A percentile compares a stretch with the other conserved stretches of the same genome.
Evolutionary conservation across 2,888 invertebrate species (phyloP).

Genomic region (Melipona beecheii): DNA sequence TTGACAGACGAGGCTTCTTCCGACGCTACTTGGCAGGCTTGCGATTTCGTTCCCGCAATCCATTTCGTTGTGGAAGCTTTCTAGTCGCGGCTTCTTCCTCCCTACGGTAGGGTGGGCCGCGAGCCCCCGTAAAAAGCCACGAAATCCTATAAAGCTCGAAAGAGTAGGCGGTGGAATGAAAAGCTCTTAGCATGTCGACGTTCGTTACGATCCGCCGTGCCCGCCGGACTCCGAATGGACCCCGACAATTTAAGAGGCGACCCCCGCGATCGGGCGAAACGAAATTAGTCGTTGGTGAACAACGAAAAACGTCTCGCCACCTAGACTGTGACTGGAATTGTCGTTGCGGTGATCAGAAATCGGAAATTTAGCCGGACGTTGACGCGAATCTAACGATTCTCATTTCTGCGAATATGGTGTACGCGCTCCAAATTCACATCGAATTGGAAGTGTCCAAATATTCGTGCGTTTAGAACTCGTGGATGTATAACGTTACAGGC

Average conservation of each 20-base stretch:
- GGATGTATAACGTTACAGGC: too few relatives aligned
- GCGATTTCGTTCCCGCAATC: slow-evolving; percentile 57
- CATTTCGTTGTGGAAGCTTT: slow-evolving; percentile 60
- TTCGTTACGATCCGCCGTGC: slow-evolving; percentile 72
- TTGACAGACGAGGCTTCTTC: slow-evolving; percentile 53
- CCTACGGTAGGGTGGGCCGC: neutral
- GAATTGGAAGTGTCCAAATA: too few relatives aligned
- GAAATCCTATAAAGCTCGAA: slow-evolving; percentile 70
- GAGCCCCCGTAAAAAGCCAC: slow-evolving; percentile 58
- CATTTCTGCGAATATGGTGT: too few relatives aligned
- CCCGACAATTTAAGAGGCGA: slow-evolving; percentile 80
- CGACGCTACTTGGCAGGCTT: slow-evolving; percentile 39
- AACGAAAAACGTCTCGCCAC: neutral
- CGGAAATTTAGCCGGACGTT: neutral
- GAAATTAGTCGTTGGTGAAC: slow-evolving; percentile 70
- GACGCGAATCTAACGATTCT: neutral
- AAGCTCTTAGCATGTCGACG: slow-evolving; percentile 81
- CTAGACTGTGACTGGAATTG: neutral
- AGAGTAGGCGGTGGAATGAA: slow-evolving; percentile 72
- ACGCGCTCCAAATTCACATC: too few relatives aligned
- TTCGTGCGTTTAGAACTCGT: too few relatives aligned
- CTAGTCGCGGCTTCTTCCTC: slow-evolving; percentile 20
- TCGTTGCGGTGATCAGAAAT: neutral
- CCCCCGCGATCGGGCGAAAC: slow-evolving; percentile 77
- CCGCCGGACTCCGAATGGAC: slow-evolving; percentile 73